Evolutionary conservation across 1,140 invertebrate species (phyloP).

Genomic region (silkworm (Bombyx mori)): ASM3026992v2 NC_085121.1:5078001-5078500

Average conservation of each 20-base stretch:
- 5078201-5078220: too few species aligned
- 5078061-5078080: too few species aligned
- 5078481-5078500: constrained; percentile 1
- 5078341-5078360: not conserved
- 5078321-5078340: too few species aligned
- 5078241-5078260: too few species aligned
- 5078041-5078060: too few species aligned
- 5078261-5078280: too few species aligned
- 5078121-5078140: constrained; percentile 7
- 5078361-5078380: not conserved
- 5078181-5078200: constrained; percentile 11
- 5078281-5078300: too few species aligned
- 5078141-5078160: constrained; percentile 27
- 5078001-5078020: too few species aligned
- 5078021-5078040: too few species aligned
- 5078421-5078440: constrained; percentile 7
- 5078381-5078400: constrained; percentile 2
- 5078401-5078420: constrained; percentile 14
- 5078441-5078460: constrained; percentile 9
- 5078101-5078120: constrained; percentile 1
- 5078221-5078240: too few species aligned
- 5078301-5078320: too few species aligned
- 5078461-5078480: constrained; percentile 3
- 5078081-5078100: not conserved
- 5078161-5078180: constrained; percentile 57